Evolutionary conservation across 2,797 vertebrate species (phyloP).

Genomic region (Aphelocoma californica): DNA sequence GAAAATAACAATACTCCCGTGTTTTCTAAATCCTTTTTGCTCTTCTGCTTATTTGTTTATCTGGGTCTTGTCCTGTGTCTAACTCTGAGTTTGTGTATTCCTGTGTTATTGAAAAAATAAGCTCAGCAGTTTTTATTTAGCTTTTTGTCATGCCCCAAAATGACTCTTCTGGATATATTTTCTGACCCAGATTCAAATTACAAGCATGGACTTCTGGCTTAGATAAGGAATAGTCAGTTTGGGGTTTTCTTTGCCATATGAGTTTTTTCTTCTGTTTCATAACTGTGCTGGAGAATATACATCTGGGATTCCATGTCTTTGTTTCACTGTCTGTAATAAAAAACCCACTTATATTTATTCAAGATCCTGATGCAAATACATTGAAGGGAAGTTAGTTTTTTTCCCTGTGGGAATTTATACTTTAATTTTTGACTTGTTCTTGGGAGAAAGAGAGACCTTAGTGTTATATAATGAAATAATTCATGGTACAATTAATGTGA

Average conservation of each 20-base stretch:
- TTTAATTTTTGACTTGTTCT: slow-evolving; percentile 41
- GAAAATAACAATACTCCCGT: background rate
- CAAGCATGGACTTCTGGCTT: background rate
- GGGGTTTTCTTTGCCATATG: background rate
- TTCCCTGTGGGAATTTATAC: background rate
- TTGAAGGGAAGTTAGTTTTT: slow-evolving; percentile 38
- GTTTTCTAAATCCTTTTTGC: background rate
- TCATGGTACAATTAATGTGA: slow-evolving; percentile 70
- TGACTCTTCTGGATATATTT: background rate
- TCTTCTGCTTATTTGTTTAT: background rate
- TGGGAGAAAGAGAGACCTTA: slow-evolving; percentile 41
- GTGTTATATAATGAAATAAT: slow-evolving; percentile 68
- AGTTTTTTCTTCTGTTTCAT: slow-evolving; percentile 3
- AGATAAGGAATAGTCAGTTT: background rate
- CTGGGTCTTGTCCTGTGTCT: background rate
- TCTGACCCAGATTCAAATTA: slow-evolving; percentile 7
- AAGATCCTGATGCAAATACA: slow-evolving; percentile 31
- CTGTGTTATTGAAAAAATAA: background rate
- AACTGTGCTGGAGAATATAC: slow-evolving; percentile 2
- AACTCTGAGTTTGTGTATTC: background rate
- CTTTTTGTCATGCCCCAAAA: background rate
- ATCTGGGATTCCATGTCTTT: slow-evolving; percentile 33
- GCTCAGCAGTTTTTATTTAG: background rate
- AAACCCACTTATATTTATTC: slow-evolving; percentile 33
- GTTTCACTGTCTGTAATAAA: slow-evolving; percentile 41